Conservation (phyloP, 2,888 invertebrate genomes). For the Leucophenga maculata region DNA sequence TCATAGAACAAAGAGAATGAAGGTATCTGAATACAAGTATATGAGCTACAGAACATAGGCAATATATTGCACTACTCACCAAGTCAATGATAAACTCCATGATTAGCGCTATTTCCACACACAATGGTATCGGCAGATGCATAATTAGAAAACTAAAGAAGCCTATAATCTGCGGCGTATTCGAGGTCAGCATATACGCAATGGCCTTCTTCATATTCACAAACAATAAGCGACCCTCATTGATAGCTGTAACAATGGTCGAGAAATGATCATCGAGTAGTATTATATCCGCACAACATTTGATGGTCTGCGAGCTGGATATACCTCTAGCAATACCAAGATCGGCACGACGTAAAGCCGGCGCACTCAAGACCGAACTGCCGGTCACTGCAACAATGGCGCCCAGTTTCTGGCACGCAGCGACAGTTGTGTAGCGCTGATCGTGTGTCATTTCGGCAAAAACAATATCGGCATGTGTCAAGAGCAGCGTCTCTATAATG, state of each 20-base stretch:
- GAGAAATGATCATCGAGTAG: slow-evolving; percentile 40
- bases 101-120: slow-evolving; percentile 18
- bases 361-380: slow-evolving; percentile 37
- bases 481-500: slow-evolving; percentile 37
- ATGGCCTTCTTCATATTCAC: slow-evolving; percentile 48
- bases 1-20: slow-evolving; percentile 42
- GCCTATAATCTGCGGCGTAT: slow-evolving; percentile 23
- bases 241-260: slow-evolving; percentile 38
- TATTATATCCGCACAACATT: slow-evolving; percentile 43
- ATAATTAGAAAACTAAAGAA: slow-evolving; percentile 28
- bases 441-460: slow-evolving; percentile 34
- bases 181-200: slow-evolving; percentile 40
- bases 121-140: slow-evolving; percentile 38
- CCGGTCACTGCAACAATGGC: slow-evolving; percentile 50
- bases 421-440: slow-evolving; percentile 45
- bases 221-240: slow-evolving; percentile 46
- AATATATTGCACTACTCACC: slow-evolving; percentile 41
- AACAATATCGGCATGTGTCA: slow-evolving; percentile 41
- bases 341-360: slow-evolving; percentile 36
- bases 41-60: no score
- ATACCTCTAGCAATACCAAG: slow-evolving; percentile 42
- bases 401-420: slow-evolving; percentile 46
- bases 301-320: slow-evolving; percentile 24
- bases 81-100: slow-evolving; percentile 38
- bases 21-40: slow-evolving; percentile 48